Evolutionary conservation across 2,888 invertebrate genomes (phyloP).

Genomic region (Tetanocera ferruginea): DNA sequence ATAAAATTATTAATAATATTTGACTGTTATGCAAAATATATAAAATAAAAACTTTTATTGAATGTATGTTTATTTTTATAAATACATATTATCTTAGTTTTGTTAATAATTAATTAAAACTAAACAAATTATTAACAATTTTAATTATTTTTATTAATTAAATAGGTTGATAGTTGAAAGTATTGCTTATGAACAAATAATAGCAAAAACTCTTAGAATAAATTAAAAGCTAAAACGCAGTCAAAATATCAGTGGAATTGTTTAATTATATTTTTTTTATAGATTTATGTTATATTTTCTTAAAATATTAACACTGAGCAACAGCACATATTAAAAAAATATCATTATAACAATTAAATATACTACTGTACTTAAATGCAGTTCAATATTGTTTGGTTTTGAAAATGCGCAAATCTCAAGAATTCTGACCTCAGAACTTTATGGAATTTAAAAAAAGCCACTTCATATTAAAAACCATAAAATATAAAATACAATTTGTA

Average conservation of each 20-base stretch:
- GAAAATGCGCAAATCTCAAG: too few species aligned
- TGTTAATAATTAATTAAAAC: background rate
- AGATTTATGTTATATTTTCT: background rate
- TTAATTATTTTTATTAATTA: background rate
- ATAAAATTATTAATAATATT: background rate
- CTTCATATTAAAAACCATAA: too few species aligned
- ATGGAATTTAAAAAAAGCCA: too few species aligned
- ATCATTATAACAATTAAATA: background rate
- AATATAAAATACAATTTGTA: too few species aligned
- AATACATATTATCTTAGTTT: background rate
- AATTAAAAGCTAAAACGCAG: conserved; percentile 58
- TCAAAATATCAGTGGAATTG: conserved; percentile 62
- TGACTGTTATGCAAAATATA: background rate
- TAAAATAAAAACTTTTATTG: background rate
- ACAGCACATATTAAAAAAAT: background rate
- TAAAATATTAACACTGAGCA: background rate
- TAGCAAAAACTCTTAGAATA: background rate
- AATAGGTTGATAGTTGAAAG: too few species aligned
- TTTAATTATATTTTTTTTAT: conserved; percentile 30
- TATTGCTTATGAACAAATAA: background rate
- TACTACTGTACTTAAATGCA: background rate
- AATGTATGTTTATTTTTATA: background rate
- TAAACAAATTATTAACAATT: background rate
- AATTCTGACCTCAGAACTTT: too few species aligned
- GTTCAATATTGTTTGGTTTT: background rate